phyloP scores from a whole-genome alignment of 2,797 vertebrate species.

The Apodemus agrarius region DNA sequence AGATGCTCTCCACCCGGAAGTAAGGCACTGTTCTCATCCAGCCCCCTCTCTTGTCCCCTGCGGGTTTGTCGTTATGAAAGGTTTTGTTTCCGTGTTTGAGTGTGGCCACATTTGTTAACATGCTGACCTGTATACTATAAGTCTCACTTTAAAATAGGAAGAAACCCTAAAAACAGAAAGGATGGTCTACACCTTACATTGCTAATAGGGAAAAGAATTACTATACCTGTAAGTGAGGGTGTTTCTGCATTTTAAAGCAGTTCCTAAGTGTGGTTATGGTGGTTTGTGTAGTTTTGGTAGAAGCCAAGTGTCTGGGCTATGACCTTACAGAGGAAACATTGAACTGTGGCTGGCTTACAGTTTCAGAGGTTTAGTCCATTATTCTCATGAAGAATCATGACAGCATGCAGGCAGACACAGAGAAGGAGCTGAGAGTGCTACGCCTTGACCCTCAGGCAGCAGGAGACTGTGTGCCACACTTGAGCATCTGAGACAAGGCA shows the following conservation, averaged over 20 bases:
- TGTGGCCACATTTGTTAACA: neutral
- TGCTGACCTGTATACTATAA: neutral
- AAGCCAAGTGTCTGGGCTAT: neutral
- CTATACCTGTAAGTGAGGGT: neutral
- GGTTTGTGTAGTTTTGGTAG: neutral
- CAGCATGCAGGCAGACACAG: neutral
- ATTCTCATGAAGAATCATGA: neutral
- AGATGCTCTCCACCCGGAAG: slow-evolving; percentile 96
- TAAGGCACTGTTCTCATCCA: slow-evolving; percentile 77
- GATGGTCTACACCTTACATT: neutral
- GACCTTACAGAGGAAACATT: neutral
- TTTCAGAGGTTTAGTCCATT: neutral
- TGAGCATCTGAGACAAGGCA: neutral
- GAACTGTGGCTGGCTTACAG: neutral
- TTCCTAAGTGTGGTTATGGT: neutral
- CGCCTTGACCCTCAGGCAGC: neutral
- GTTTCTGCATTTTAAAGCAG: neutral
- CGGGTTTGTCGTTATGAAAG: neutral
- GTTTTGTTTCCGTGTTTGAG: neutral
- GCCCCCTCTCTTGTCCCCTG: neutral
- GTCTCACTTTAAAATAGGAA: neutral
- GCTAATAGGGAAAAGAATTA: neutral
- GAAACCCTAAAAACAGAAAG: neutral
- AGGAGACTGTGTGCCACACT: neutral
- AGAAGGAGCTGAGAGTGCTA: neutral